phyloP scores from a whole-genome alignment of 2,888 invertebrate species.

The Conops quadrifasciatus region DNA sequence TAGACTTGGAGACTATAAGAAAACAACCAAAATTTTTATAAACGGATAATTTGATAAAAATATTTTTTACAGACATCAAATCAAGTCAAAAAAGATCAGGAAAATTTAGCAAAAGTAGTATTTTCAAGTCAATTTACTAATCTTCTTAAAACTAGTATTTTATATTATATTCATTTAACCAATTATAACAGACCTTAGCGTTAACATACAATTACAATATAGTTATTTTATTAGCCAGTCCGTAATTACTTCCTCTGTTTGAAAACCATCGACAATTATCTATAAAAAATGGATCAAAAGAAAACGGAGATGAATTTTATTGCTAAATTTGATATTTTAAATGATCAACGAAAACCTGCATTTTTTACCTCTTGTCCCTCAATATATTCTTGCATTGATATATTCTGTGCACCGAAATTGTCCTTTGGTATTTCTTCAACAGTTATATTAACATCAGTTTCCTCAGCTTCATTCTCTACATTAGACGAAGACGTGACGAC shows the following conservation, averaged over 20 bases:
- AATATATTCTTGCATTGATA: slow-evolving; percentile 53
- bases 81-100: neutral
- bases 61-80: too few relatives aligned
- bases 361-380: slow-evolving; percentile 54
- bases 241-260: slow-evolving; percentile 61
- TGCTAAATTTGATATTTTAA: neutral
- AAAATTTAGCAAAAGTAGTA: too few relatives aligned
- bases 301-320: too few relatives aligned
- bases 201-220: neutral
- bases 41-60: neutral
- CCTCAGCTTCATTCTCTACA: slow-evolving; percentile 44
- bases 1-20: slow-evolving; percentile 58
- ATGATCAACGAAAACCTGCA: neutral
- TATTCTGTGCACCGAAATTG: slow-evolving; percentile 41
- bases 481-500: neutral
- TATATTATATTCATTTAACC: neutral
- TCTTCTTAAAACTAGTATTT: neutral
- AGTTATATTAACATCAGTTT: slow-evolving; percentile 30
- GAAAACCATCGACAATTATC: slow-evolving; percentile 59
- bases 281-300: slow-evolving; percentile 39
- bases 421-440: neutral
- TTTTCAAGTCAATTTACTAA: slow-evolving; percentile 14
- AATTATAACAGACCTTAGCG: neutral
- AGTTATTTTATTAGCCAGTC: slow-evolving; percentile 55
- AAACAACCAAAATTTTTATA: slow-evolving; percentile 60